phyloP scores from a whole-genome alignment of 2,113 vertebrate genomes.

The Platysternon megacephalum region DNA sequence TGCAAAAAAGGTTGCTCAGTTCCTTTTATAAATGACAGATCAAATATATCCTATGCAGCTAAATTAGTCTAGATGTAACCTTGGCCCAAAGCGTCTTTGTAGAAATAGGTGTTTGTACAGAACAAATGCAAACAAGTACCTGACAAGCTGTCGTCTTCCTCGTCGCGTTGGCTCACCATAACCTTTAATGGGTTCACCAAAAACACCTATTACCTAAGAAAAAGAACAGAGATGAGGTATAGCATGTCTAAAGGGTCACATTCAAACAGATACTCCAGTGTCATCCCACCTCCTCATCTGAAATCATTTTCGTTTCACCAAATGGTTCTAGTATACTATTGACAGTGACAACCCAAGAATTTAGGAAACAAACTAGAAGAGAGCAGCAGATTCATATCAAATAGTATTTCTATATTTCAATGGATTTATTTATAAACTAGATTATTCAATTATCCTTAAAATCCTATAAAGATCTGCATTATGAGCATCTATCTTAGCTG shows the following conservation, averaged over 20 bases:
- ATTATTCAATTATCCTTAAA: not conserved
- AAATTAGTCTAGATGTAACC: not conserved
- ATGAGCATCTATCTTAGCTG: not conserved
- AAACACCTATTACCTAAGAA: constrained; percentile 87
- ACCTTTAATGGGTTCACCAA: constrained; percentile 93
- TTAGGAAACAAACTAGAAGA: not conserved
- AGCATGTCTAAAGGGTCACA: not conserved
- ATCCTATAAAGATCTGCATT: not conserved
- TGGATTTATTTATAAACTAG: not conserved
- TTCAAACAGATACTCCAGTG: not conserved
- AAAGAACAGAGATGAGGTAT: not conserved
- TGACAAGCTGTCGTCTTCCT: constrained; percentile 93
- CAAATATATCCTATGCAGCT: rapidly evolving
- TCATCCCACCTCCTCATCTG: not conserved
- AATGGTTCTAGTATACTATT: not conserved
- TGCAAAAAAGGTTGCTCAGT: not conserved
- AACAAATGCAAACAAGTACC: constrained; percentile 76
- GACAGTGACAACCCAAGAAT: not conserved
- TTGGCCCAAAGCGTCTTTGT: not conserved
- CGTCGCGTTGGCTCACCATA: constrained; percentile 90
- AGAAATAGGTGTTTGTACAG: not conserved
- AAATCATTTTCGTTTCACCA: not conserved
- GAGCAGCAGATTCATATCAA: not conserved
- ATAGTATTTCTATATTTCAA: not conserved
- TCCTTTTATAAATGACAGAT: not conserved